Base-by-base conservation (phyloP, 2,113 vertebrate genomes). In the Emydura subglobosa region DNA sequence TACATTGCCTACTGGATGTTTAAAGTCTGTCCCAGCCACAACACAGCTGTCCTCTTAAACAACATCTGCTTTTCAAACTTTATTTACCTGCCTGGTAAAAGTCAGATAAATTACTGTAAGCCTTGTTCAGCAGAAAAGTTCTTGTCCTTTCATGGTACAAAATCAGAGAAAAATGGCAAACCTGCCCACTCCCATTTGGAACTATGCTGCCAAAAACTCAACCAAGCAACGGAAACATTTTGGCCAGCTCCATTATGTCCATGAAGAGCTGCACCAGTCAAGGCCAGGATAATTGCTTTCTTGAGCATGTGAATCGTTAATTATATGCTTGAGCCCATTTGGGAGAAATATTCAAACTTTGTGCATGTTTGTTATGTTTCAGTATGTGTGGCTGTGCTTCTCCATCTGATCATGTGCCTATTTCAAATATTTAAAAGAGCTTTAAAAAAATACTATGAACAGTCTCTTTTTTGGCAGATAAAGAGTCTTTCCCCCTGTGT, bases 61-160 rank as follows among this genome's bases (percentile, higher is more conserved):
- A 91, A 59, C 83, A 97, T 91, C 90, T 97, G 91, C 88, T 97
- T 94, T 97, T 93, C 87, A 95, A 94, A 89, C 14, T 95, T 95
- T 95, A 96, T 97, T 91, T 97, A 97, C 90, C 72, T 97, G 78
- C 65, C 54, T 88, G 31, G 68, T 92, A 96, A 95, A 50, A 97
- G 72, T 68, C 83, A 97, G 76, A 94, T 9, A 98, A 96, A 97
- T 94, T 85, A 95, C n/a, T 83, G 86, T 31, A 55, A 87, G 5
- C 39, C 44, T 83, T 89, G 82, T 89, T 93, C 47, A 65, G 57
- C 17, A 82, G 74, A 82, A 91, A 85, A 91, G 44, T 59, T 79
- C 31, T 68, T 93, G 25, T 72, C 31, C 87, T 95, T 91, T 92
- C 76, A 86, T 83, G 29, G 84, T 89, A 89, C 27, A 96, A 57